Evolutionary conservation across 1,140 invertebrate genomes (phyloP).

Genomic region (Heliconius melpomene): DNA sequence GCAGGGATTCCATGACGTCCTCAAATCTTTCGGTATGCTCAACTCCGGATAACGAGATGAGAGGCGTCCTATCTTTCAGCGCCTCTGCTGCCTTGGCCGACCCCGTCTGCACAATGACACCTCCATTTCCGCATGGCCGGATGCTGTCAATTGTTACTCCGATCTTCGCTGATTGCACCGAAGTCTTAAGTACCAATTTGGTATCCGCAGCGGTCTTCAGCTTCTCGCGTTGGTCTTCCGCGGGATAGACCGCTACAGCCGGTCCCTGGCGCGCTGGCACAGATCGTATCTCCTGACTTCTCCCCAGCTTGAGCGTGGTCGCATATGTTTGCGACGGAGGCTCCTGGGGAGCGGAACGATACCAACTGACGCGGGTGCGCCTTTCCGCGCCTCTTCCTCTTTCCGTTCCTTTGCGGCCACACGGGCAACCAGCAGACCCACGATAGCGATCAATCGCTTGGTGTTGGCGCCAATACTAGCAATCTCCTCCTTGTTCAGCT

Average conservation of each 20-base stretch:
- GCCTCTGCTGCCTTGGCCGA: neutral
- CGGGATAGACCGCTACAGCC: no score
- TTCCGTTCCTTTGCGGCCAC: no score
- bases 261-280: neutral
- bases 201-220: neutral
- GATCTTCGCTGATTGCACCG: neutral
- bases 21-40: neutral
- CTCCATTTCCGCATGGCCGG: neutral
- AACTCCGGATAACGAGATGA: neutral
- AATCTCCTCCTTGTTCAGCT: neutral
- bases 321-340: neutral
- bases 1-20: neutral
- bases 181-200: neutral
- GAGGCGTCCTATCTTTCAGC: neutral
- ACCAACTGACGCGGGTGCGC: accelerated
- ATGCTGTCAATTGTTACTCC: neutral
- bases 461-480: neutral
- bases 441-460: neutral
- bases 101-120: neutral
- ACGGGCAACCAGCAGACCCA: neutral
- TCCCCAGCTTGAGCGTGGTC: neutral
- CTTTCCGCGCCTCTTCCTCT: neutral
- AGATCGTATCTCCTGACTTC: neutral
- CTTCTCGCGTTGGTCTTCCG: no score
- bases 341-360: no score